Conservation (phyloP, 2,113 vertebrate genomes). For the Uria lomvia region DNA sequence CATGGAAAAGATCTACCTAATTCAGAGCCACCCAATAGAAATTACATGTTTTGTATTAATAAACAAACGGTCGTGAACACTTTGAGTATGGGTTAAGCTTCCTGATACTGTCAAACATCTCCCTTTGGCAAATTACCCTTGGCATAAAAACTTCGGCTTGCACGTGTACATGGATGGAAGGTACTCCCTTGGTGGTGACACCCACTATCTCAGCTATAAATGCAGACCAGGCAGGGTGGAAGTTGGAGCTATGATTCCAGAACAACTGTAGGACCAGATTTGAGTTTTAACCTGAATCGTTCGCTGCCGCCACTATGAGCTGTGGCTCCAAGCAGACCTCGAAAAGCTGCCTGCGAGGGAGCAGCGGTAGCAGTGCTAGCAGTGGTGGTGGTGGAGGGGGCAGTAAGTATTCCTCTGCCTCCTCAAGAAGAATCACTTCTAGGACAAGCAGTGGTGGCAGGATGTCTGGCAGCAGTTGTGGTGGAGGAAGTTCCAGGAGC, state of each 20-base stretch:
- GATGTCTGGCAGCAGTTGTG: conserved; percentile 19
- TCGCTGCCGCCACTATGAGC: neutral
- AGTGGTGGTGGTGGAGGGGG: neutral
- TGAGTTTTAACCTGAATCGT: neutral
- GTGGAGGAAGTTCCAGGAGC: conserved; percentile 5
- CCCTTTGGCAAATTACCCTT: conserved; percentile 20
- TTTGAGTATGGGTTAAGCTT: neutral
- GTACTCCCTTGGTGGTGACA: conserved; percentile 17
- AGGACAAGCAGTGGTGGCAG: neutral
- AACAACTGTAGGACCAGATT: neutral
- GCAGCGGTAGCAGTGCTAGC: neutral
- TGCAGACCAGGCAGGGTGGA: neutral
- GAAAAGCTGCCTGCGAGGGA: neutral
- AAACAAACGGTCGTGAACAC: conserved; percentile 26
- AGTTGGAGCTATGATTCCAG: conserved; percentile 43
- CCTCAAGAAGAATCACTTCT: neutral
- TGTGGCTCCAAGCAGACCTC: conserved; percentile 17
- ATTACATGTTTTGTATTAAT: conserved; percentile 47
- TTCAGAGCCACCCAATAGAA: conserved; percentile 57
- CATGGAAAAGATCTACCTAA: neutral
- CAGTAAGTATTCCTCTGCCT: neutral
- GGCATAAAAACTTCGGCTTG: neutral
- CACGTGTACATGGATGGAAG: neutral
- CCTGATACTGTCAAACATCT: conserved; percentile 13
- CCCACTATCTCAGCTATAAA: conserved; percentile 48